These are phyloP conservation scores for Danionella cerebrum DNA, from an alignment of 2,113 vertebrate genomes.

Conservation along the genomic window DNA sequence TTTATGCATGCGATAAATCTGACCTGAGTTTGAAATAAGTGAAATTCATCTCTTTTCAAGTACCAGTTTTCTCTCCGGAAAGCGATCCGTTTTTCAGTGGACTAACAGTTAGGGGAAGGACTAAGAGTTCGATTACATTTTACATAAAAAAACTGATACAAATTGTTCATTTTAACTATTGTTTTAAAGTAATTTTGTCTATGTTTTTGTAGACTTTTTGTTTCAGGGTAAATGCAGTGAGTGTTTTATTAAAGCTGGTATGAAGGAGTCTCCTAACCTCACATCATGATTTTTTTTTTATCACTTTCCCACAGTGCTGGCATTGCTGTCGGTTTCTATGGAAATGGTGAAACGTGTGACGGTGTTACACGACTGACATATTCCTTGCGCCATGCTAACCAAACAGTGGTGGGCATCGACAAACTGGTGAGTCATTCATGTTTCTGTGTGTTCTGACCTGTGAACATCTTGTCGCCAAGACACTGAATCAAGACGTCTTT, in stretches of 20 bases:
- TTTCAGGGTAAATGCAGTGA: not conserved
- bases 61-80: too few species aligned
- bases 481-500: not conserved
- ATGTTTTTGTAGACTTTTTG: not conserved
- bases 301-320: constrained; percentile 71
- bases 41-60: too few species aligned
- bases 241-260: not conserved
- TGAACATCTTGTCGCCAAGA: not conserved
- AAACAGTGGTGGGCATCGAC: constrained; percentile 85
- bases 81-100: too few species aligned
- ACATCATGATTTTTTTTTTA: not conserved
- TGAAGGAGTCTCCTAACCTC: not conserved
- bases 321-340: constrained; percentile 97
- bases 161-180: not conserved
- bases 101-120: too few species aligned
- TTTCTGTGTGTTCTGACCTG: not conserved
- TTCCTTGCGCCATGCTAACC: constrained; percentile 93
- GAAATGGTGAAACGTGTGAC: constrained; percentile 94
- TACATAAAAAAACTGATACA: too few species aligned
- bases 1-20: not conserved
- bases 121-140: too few species aligned
- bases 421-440: constrained; percentile 72
- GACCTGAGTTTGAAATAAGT: not conserved
- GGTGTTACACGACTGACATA: constrained; percentile 90
- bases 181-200: not conserved